Percentiles rank a stretch among this genome's conserved stretches.
phyloP scores from a whole-genome alignment of 2,113 vertebrate genomes.

The Rhea americana region DNA sequence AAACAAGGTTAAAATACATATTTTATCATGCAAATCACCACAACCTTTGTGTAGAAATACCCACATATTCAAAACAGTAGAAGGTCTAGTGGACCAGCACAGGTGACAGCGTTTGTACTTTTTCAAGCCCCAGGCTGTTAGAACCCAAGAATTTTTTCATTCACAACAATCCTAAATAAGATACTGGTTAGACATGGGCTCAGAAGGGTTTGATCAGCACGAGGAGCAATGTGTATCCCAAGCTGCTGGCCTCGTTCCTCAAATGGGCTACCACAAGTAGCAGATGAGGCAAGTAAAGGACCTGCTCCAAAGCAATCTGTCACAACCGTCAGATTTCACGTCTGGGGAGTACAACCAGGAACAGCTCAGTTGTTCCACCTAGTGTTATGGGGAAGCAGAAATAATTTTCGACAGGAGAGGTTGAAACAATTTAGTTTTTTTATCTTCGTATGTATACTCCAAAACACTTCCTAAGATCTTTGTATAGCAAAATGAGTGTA shows the following conservation, averaged over 20 bases:
- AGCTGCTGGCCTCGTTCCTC: fast-evolving
- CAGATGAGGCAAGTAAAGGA: not conserved
- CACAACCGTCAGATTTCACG: not conserved
- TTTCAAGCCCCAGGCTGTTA: not conserved
- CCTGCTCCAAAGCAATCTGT: not conserved
- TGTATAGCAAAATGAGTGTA: not conserved
- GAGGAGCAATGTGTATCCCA: fast-evolving
- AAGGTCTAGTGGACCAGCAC: not conserved
- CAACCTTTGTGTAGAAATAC: not conserved
- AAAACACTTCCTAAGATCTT: not conserved
- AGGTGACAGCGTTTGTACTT: fast-evolving
- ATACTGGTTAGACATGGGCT: fast-evolving
- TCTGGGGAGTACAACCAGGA: fast-evolving
- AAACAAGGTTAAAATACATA: fast-evolving
- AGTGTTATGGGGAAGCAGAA: not conserved
- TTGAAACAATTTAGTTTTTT: not conserved
- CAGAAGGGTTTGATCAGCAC: not conserved
- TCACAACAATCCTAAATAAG: not conserved
- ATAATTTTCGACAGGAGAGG: not conserved
- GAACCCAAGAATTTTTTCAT: not conserved
- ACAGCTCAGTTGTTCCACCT: fast-evolving
- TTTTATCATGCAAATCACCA: not conserved
- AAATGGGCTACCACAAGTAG: fast-evolving
- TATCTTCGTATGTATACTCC: not conserved
- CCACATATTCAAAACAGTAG: not conserved